Conservation (phyloP, 2,113 vertebrate genomes). For the Oreochromis aureus region DNA sequence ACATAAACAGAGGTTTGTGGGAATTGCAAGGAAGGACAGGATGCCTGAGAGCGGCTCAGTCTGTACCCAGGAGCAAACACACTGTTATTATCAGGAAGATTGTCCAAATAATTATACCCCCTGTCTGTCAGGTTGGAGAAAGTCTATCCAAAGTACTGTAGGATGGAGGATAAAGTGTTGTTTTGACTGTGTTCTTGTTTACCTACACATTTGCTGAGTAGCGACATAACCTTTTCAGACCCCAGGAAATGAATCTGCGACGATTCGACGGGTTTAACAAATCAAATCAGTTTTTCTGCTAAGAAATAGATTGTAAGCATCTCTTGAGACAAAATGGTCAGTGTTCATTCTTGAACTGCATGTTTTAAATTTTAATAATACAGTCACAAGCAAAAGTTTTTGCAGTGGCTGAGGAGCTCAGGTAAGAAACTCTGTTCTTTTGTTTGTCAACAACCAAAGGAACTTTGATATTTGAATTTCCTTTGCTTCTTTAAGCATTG, state of each 20-base stretch:
- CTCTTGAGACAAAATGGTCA: not conserved
- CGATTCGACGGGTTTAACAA: not conserved
- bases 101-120: slow-evolving; percentile 8
- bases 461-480: not conserved
- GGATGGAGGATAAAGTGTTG: not conserved
- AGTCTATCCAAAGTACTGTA: not conserved
- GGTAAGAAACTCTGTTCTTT: not conserved
- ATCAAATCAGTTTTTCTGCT: not conserved
- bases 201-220: not conserved
- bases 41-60: not conserved
- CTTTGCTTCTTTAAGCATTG: not conserved
- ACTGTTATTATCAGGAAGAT: slow-evolving; percentile 10
- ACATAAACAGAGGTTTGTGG: slow-evolving; percentile 34
- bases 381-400: not conserved
- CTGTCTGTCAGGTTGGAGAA: not conserved
- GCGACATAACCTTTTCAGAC: not conserved
- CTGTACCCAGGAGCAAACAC: not conserved
- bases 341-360: not conserved
- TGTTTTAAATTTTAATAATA: not conserved
- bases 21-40: not conserved
- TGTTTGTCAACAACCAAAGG: not conserved
- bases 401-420: not conserved
- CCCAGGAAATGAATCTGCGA: not conserved
- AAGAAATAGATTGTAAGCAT: not conserved
- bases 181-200: not conserved